Base-by-base conservation (phyloP, 2,113 vertebrate genomes). In the Hemichromis elongatus region DNA sequence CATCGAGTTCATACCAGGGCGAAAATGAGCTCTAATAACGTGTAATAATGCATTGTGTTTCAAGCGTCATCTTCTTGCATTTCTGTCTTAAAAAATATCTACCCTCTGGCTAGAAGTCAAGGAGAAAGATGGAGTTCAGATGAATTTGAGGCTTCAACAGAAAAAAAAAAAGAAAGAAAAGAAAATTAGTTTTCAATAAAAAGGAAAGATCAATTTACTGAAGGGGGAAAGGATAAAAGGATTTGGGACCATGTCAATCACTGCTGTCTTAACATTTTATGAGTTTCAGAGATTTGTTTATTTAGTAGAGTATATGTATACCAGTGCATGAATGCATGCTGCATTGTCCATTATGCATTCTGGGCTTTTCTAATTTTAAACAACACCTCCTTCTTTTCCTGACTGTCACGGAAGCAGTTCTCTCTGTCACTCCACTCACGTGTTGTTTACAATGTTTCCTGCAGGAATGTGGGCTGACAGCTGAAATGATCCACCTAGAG, bases 401-500 rank as follows among this genome's bases (percentile, higher is more conserved):
- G n/a, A 28, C 16, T 75, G 66, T 86, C 61, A 80, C 3, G 2
- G 50, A 70, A 14, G 52, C 28, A 18, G 26, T 66, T 54, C 33
- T 77, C 61, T 52, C 59, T 75, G 73, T 89, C 83, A 50, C 80
- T 84, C 83, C 70, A 35, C 52, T 75, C 21, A 18, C 13, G 18
- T 40, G 73, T 87, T 90, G 78, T 87, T 92, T 84, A 81, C 83
- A 21, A 9, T 63, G 77, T 83, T 84, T 82, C 66, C 52, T 56
- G 81, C 80, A 85, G 83, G 85, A 88, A 90, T 86, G 83, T 61
- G 42, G 56, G 45, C 88, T 81, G 91, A 86, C 92, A 92, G 90
- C 68, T 86, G 59, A 91, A 92, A 88, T 35, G 26, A 85, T 92
- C 82, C 88, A 87, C 80, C 83, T 80, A 77, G 52, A 86, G 84